These are phyloP conservation scores for Typhlichthys subterraneus DNA, from an alignment of 2,797 vertebrate species.

Conservation along the genomic window DNA sequence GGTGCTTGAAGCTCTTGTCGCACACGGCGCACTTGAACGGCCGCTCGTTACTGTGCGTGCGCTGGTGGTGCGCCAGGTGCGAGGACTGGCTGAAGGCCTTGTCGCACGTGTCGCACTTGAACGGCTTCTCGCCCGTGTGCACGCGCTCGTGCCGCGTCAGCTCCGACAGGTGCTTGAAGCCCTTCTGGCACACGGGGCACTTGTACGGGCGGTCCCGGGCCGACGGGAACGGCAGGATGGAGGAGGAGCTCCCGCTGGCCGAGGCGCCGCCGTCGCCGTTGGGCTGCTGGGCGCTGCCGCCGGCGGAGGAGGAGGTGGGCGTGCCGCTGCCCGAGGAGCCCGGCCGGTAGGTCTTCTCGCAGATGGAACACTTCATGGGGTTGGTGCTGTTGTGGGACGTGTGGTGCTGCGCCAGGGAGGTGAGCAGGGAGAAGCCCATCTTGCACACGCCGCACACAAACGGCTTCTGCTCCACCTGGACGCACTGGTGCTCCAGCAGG, in stretches of 20 bases:
- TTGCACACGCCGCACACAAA: slow-evolving; percentile 97
- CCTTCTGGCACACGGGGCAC: slow-evolving; percentile 95
- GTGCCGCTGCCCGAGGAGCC: slow-evolving; percentile 77
- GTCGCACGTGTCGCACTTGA: slow-evolving; percentile 95
- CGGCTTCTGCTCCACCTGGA: slow-evolving; percentile 97
- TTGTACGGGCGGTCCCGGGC: slow-evolving; percentile 90
- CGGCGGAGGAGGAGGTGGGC: slow-evolving; percentile 65
- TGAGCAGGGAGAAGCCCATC: slow-evolving; percentile 98
- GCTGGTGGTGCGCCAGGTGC: slow-evolving; percentile 95
- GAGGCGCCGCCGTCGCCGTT: slow-evolving; percentile 64
- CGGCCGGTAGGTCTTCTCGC: slow-evolving; percentile 94
- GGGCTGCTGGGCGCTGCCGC: slow-evolving; percentile 68
- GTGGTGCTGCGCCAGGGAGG: slow-evolving; percentile 94
- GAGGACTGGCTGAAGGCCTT: slow-evolving; percentile 99
- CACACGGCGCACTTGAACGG: slow-evolving; percentile 96
- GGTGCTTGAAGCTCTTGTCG: slow-evolving; percentile 98
- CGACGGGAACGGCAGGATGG: slow-evolving; percentile 73
- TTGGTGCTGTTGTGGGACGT: slow-evolving; percentile 88
- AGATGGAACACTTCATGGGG: slow-evolving; percentile 96
- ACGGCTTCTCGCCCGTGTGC: slow-evolving; percentile 96
- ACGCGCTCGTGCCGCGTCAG: slow-evolving; percentile 93
- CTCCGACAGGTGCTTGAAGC: slow-evolving; percentile 96
- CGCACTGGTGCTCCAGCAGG: slow-evolving; percentile 94
- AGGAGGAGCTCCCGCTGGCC: slow-evolving; percentile 71
- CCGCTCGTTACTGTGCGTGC: slow-evolving; percentile 94